A percentile compares a stretch with the other conserved stretches of the same genome.
Evolutionary conservation across 2,113 vertebrate species (phyloP).

Genomic region (Eleginops maclovinus): DNA sequence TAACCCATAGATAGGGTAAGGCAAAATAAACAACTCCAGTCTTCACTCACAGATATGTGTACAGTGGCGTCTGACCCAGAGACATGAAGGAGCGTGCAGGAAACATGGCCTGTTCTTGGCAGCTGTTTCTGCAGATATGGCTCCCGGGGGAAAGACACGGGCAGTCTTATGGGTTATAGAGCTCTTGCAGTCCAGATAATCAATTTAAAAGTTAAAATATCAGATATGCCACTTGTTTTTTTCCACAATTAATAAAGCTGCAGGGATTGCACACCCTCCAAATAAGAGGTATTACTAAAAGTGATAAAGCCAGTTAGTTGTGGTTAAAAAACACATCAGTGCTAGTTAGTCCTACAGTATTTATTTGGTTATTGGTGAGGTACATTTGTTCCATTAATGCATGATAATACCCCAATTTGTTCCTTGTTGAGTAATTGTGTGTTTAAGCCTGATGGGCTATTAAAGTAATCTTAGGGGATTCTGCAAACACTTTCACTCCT

Average conservation of each 20-base stretch:
- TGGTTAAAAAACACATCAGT: background rate
- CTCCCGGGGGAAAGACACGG: background rate
- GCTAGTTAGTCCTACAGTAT: background rate
- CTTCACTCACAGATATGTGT: conserved; percentile 11
- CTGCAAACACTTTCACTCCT: background rate
- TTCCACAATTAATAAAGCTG: background rate
- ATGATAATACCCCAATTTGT: background rate
- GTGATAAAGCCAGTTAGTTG: background rate
- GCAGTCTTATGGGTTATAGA: background rate
- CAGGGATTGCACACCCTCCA: too few species aligned
- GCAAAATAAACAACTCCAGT: conserved; percentile 66
- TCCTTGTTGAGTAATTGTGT: background rate
- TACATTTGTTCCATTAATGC: background rate
- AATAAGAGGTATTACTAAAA: background rate
- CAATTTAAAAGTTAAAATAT: background rate
- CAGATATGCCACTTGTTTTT: too few species aligned
- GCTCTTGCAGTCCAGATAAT: background rate
- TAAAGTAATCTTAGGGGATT: conserved; percentile 18
- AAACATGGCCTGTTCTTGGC: background rate
- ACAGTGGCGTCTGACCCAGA: conserved; percentile 58
- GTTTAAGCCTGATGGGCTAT: conserved; percentile 12
- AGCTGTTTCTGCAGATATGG: conserved; percentile 26
- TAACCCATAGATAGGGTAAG: conserved; percentile 53
- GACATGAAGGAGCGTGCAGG: conserved; percentile 14
- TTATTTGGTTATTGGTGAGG: background rate